A percentile compares a stretch with the other conserved stretches of the same genome.
These are phyloP conservation scores for Osedax fenrisi DNA, from an alignment of 2,888 invertebrate species.

Conservation along the genomic window DNA sequence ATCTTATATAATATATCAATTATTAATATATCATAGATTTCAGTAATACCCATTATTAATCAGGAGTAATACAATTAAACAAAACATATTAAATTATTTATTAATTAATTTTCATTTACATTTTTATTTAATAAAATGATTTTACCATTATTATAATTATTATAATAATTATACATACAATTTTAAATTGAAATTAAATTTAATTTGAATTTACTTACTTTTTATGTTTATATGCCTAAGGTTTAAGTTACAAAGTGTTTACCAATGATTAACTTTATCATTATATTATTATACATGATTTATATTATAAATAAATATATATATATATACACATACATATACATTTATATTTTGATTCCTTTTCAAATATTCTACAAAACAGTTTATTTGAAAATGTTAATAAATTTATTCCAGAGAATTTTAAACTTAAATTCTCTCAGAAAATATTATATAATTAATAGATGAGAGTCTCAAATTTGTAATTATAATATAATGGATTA, in stretches of 20 bases:
- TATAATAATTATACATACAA: slow-evolving; percentile 24
- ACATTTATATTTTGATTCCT: neutral
- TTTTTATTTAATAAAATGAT: slow-evolving; percentile 17
- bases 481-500: too few species aligned
- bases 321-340: neutral
- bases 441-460: too few species aligned
- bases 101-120: slow-evolving; percentile 23
- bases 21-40: too few species aligned
- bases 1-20: too few species aligned
- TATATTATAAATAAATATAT: neutral
- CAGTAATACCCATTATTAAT: too few species aligned
- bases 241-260: neutral
- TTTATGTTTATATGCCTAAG: neutral
- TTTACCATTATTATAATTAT: slow-evolving; percentile 18
- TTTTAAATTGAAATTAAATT: slow-evolving; percentile 15
- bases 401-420: too few species aligned
- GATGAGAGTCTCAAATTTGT: too few species aligned
- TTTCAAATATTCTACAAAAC: neutral
- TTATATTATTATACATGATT: neutral
- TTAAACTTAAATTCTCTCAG: too few species aligned
- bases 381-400: too few species aligned
- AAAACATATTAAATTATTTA: too few species aligned
- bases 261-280: neutral
- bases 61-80: too few species aligned
- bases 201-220: neutral